Evolutionary conservation across 2,113 vertebrate genomes (phyloP), one percentile per base, ranked within the genome.

Genomic region (Empidonax traillii): DNA sequence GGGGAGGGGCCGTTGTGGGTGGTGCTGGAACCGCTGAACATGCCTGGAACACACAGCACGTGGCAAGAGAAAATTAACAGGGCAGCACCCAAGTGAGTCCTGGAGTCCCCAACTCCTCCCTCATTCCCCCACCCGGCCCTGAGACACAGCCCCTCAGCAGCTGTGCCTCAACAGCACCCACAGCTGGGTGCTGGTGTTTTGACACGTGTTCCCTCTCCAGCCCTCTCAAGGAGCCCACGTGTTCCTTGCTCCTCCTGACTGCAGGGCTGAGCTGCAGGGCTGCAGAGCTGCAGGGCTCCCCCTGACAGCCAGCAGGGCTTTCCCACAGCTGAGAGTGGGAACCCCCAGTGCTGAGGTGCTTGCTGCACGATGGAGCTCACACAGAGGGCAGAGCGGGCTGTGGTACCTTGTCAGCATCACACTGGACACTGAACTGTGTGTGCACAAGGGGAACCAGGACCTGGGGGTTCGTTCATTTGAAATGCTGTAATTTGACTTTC

Each of bases 11-110:
- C 97, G 4, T 98, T 99, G 51, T 98, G 99, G 92, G 97, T 98
- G 89, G 95, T 91, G 90, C 98, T 96, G 96, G 98, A 98, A 94
- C 98, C 98, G 49, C 98, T 93, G 93, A 98, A 99, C 97, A 99
- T 95, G 85, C 99, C 99, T 99, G 98, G 97, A 98, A 98, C 97
- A 99, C 85, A 96, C 7, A 53, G 59, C 93, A 97, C 95, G 95
- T 95, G 74, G 76, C 92, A 97, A 97, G 97, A 97, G 4, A 71
- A 95, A 71, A 58, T 77, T 30, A 35, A 94, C 80, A 80, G 62
- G 21, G 76, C 46, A 56, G 24, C 51, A 72, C 16, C 31, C 62
- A 67, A n/a, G 1, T 23, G 15, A 37, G 25, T 61, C 13, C 46
- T 44, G 30, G 51, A 78, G 41, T 28, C 39, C 43, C 58, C 63